Evolutionary conservation across 2,113 vertebrate genomes (phyloP).

Genomic region (Gulo gulo): DNA sequence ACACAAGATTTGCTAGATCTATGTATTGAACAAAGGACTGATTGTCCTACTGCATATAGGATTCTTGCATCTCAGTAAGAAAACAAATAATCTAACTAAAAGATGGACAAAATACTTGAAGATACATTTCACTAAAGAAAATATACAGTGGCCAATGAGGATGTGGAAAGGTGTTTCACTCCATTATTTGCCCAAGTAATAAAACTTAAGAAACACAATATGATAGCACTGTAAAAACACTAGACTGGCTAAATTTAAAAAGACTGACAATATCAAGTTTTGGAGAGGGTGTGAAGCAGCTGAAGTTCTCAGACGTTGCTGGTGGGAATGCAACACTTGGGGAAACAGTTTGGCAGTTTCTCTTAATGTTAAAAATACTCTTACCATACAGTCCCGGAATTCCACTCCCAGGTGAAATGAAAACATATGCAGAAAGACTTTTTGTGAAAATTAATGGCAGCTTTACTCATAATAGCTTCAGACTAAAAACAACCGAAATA

Average conservation of each 20-base stretch:
- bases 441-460: conserved; percentile 18
- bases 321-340: not conserved
- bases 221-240: not conserved
- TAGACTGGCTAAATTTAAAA: not conserved
- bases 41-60: not conserved
- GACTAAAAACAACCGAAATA: not conserved
- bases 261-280: not conserved
- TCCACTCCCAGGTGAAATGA: conserved; percentile 28
- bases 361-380: not conserved
- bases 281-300: not conserved
- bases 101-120: not conserved
- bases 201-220: not conserved
- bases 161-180: not conserved
- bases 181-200: not conserved
- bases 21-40: not conserved
- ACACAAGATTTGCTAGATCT: not conserved
- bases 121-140: not conserved
- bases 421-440: conserved; percentile 17
- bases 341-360: not conserved
- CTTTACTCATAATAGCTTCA: conserved; percentile 12
- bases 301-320: not conserved
- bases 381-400: not conserved
- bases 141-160: not conserved
- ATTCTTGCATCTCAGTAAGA: not conserved
- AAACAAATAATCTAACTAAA: not conserved